Evolutionary conservation across 2,888 invertebrate genomes (phyloP).

Genomic region (Calliopum simillimum): DNA sequence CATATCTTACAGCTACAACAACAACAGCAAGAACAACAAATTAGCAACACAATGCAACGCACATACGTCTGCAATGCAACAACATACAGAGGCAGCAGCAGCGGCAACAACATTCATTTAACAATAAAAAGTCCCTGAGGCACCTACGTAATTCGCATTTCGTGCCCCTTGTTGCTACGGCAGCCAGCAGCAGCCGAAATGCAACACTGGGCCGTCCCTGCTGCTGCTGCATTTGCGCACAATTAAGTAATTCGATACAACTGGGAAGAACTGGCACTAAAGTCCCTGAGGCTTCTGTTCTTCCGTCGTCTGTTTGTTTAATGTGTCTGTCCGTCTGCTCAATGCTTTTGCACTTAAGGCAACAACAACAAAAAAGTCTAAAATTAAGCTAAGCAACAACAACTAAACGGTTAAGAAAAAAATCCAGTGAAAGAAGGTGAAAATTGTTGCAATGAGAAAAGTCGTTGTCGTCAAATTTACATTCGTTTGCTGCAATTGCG

Average conservation of each 20-base stretch:
- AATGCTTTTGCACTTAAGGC: background rate
- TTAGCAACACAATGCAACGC: slow-evolving; percentile 19
- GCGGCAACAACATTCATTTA: slow-evolving; percentile 4
- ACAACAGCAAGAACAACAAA: slow-evolving; percentile 36
- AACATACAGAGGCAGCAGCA: slow-evolving; percentile 13
- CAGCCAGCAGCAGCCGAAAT: slow-evolving; percentile 9
- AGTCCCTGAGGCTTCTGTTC: slow-evolving; percentile 44
- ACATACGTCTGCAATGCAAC: background rate
- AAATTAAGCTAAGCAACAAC: slow-evolving; percentile 15
- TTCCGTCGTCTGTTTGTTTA: slow-evolving; percentile 12
- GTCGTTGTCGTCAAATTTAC: slow-evolving; percentile 19
- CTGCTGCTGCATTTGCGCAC: slow-evolving; percentile 41
- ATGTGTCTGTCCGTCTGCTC: slow-evolving; percentile 8
- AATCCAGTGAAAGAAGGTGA: slow-evolving; percentile 22
- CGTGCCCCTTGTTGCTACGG: background rate
- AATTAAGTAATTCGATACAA: slow-evolving; percentile 54
- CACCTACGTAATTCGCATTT: background rate
- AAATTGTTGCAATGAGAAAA: slow-evolving; percentile 30
- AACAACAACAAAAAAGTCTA: background rate
- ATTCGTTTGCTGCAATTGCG: slow-evolving; percentile 20
- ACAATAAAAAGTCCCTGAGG: slow-evolving; percentile 22
- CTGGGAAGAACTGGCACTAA: slow-evolving; percentile 50
- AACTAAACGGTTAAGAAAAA: background rate
- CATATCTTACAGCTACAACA: slow-evolving; percentile 21
- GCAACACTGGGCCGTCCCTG: slow-evolving; percentile 17